These are phyloP conservation scores for Tauraco hartlaubi DNA, from an alignment of 2,797 vertebrate species.

Conservation along the genomic window DNA sequence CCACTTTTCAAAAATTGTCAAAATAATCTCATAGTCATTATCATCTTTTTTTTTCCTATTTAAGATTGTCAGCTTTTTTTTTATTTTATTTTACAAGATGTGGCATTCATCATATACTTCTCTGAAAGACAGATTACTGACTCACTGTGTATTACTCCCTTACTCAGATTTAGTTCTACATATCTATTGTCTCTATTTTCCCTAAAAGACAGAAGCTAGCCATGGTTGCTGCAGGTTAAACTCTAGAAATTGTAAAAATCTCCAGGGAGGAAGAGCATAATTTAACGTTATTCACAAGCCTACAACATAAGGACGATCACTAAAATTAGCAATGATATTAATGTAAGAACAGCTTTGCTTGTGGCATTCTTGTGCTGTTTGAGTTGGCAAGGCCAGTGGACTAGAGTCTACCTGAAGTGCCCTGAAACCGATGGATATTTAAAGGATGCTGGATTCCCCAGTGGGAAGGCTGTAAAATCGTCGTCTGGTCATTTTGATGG, in stretches of 20 bases:
- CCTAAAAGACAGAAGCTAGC: not conserved
- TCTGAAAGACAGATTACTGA: not conserved
- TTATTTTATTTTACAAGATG: not conserved
- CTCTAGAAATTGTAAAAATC: not conserved
- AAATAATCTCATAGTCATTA: not conserved
- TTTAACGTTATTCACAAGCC: not conserved
- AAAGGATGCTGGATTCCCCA: not conserved
- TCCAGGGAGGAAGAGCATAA: not conserved
- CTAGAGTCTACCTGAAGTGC: not conserved
- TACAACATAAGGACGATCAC: not conserved
- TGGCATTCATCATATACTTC: not conserved
- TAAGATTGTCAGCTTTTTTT: not conserved
- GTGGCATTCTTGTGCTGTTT: not conserved
- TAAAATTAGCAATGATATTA: not conserved
- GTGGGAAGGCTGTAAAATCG: not conserved
- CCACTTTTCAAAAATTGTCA: not conserved
- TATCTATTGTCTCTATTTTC: not conserved
- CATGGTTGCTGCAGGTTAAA: not conserved
- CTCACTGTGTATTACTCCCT: not conserved
- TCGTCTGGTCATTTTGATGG: not conserved
- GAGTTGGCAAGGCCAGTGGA: not conserved
- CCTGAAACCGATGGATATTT: not conserved
- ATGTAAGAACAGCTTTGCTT: not conserved
- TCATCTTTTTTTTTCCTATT: not conserved
- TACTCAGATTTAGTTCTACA: not conserved